Base-by-base conservation (phyloP, 2,888 invertebrate genomes). In the Heliconius hortense region DNA sequence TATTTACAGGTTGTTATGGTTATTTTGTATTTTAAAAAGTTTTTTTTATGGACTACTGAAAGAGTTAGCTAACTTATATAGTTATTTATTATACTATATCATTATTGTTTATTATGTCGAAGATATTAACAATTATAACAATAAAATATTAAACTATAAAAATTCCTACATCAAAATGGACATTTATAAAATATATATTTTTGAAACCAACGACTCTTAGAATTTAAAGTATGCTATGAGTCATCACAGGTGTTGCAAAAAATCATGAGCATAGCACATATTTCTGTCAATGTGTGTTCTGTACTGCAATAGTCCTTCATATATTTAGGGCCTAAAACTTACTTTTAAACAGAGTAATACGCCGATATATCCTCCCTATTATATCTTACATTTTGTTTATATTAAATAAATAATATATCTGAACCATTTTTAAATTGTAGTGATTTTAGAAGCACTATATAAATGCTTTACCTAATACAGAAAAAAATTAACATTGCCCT, bases 181-280 rank as follows among this genome's bases (percentile, higher is more conserved):
- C n/a, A n/a, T 59, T 59, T 59, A 59, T 24, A 24, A 24, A 13
- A 13, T 59, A 59, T 26, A 13, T 21, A 4, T 39, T 39, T 64
- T 64, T 39, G 39, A 64, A 64, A 39, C 0, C 13, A 5, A 13
- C 31, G 11, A 11, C 13, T 63, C 63, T 64, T 39, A 24, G 39
- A 7, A 39, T 64, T 35, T 11, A 15, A 64, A 64, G 13, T 64
- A 64, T 35, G 24, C 5, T 31, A 4, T 39, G 39, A 35, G 35
- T 64, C 64, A 64, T 35, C n/a, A 24, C 64, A 39, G 64, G 64
- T 64, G 64, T 64, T 39, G n/a, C n/a, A 24, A 64, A 39, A 39
- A 24, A 21, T 26, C n/a, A 28, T 8, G 4, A 7, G 18, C 21
- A 35, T 59, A 56, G 24, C 13, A 56, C 28, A 56, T 31, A n/a